Evolutionary conservation across 1,140 invertebrate genomes (phyloP).

Genomic region (Zaprionus inermis): DNA sequence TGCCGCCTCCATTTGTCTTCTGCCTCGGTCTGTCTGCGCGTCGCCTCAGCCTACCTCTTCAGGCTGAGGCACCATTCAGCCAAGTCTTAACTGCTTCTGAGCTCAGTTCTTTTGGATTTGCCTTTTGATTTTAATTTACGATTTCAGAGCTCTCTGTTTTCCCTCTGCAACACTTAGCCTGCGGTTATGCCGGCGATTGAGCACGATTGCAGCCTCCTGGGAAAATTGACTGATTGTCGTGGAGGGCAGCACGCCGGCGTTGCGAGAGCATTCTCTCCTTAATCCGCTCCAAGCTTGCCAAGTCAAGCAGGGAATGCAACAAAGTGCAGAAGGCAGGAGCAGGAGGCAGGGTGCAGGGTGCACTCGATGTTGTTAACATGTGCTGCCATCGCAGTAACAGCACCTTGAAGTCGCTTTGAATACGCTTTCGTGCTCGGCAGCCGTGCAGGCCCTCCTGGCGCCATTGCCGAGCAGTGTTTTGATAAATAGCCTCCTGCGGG

Average conservation of each 20-base stretch:
- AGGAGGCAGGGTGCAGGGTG: background rate
- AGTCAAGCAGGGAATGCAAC: background rate
- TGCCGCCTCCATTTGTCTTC: conserved; percentile 20
- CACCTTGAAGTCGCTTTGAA: conserved; percentile 63
- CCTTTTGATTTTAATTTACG: conserved; percentile 66
- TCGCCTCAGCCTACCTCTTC: conserved; percentile 8
- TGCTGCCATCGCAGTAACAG: conserved; percentile 54
- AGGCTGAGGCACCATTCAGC: conserved; percentile 4
- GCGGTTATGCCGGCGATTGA: background rate
- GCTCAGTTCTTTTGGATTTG: conserved; percentile 20
- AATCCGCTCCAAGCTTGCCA: background rate
- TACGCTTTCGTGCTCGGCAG: conserved; percentile 52
- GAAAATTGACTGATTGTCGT: background rate
- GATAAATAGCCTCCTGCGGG: conserved; percentile 62
- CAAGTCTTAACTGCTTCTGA: conserved; percentile 38
- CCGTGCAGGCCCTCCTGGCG: background rate
- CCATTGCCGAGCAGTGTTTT: conserved; percentile 65
- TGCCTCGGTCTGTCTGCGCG: background rate
- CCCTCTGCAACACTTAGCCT: conserved; percentile 9
- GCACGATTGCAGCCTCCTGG: background rate
- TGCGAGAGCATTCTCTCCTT: background rate
- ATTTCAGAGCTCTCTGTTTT: conserved; percentile 46
- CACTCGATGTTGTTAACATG: conserved; percentile 63
- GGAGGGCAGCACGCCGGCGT: no score
- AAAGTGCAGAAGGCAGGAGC: background rate